Evolutionary conservation across 2,797 vertebrate species (phyloP).

Genomic region (Emydoidea blandingii): DNA sequence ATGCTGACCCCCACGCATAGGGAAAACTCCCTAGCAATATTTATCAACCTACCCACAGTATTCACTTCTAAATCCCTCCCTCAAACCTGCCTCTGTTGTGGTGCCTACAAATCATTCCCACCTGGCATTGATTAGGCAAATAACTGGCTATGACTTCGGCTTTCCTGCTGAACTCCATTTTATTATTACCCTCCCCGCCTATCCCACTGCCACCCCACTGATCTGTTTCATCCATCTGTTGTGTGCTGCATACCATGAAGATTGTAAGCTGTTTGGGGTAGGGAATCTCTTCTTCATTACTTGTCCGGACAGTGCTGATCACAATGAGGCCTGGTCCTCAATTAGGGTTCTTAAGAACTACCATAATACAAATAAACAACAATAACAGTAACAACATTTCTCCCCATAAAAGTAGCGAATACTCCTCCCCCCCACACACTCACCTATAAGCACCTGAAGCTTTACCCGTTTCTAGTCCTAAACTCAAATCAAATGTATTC

Average conservation of each 20-base stretch:
- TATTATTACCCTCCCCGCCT: background rate
- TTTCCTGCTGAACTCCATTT: background rate
- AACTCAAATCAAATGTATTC: background rate
- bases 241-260: background rate
- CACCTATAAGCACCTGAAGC: background rate
- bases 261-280: background rate
- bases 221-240: background rate
- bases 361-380: background rate
- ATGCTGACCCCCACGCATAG: too few species aligned
- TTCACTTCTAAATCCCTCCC: background rate
- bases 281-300: background rate
- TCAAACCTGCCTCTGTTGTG: too few species aligned
- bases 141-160: background rate
- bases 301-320: background rate
- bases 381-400: background rate
- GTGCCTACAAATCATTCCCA: background rate
- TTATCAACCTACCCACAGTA: background rate
- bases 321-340: background rate
- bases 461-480: background rate
- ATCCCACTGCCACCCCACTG: rapidly evolving
- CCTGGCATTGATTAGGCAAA: background rate
- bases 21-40: background rate
- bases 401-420: background rate
- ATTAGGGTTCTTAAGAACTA: background rate
- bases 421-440: rapidly evolving